Base-by-base conservation (phyloP, 2,113 vertebrate genomes). In the Syngnathus floridae region DNA sequence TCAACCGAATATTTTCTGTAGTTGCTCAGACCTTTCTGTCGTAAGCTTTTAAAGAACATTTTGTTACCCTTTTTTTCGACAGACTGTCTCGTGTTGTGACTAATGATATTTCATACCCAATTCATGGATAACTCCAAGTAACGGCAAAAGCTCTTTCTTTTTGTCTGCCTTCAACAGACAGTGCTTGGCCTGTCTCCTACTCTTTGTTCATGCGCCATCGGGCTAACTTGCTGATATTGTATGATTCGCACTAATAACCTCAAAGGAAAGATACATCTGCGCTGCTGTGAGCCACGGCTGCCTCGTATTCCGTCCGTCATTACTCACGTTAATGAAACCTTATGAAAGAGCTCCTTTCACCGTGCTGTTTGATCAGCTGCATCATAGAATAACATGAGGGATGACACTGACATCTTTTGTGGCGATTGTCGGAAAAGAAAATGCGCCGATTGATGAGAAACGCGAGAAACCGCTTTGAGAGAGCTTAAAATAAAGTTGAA, bases 311-410 rank as follows among this genome's bases (percentile, higher is more conserved):
- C 67, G 63, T 40, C 12, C 9, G 65, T 73, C 65, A 65, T 80
- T 77, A 70, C 52, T 83, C 70, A 65, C 8, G 1, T 59, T 78
- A 76, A 83, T 73, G 54, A 71, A 65, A 65, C 64, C 62, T 68
- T 76, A 64, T 59, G 70, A 65, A 59, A 55, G 22, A 62, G 55
- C n/a, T 51, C 70, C 57, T 78, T 81, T 77, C 68, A 73, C 1
- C 26, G 60, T 5, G 0, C 14, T 79, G 75, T 83, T 87, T 88
- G 75, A 75, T 74, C 82, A 74, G 83, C 80, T 79, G 81, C 85
- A 58, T 61, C 55, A 48, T 56, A 36, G 7, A 8, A 14, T 0
- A 1, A 43, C 13, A 11, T 49, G 62, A 64, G 19, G 60, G 21
- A 36, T 21, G 48, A 40, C 0, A 37, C 2, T 54, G 4, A 52